Conservation (phyloP, 1,140 invertebrate genomes). For the Andricus grossulariae region DNA sequence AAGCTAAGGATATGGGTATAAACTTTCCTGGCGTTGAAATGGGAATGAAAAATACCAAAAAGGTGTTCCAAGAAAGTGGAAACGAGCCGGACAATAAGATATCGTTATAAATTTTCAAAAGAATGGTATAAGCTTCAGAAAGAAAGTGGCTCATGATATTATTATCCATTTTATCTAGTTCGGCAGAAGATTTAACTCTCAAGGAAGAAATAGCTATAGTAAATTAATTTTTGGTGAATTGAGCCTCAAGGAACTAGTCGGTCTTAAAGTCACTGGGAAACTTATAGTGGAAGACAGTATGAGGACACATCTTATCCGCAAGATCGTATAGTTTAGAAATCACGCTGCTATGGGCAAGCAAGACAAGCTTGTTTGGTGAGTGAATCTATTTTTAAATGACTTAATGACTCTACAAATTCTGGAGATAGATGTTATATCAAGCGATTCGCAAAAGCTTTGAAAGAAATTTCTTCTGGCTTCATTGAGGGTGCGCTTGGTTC, state of each 20-base stretch:
- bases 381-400: slow-evolving; percentile 27
- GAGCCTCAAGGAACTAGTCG: too few species aligned
- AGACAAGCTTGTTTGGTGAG: background rate
- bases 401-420: slow-evolving; percentile 34
- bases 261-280: too few species aligned
- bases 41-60: slow-evolving; percentile 50
- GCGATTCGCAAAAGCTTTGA: background rate
- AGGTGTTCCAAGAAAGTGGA: slow-evolving; percentile 48
- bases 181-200: too few species aligned
- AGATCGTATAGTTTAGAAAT: background rate
- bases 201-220: too few species aligned
- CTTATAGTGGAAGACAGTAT: slow-evolving; percentile 18
- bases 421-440: background rate
- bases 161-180: too few species aligned
- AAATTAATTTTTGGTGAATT: too few species aligned
- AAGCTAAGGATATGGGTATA: slow-evolving; percentile 50
- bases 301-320: background rate
- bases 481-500: background rate
- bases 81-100: slow-evolving; percentile 36
- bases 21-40: slow-evolving; percentile 48
- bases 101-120: slow-evolving; percentile 52
- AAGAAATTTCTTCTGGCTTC: background rate
- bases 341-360: background rate
- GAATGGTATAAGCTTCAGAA: too few species aligned
- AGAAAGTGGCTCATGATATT: too few species aligned